Conservation (phyloP, 92 coral and sea anemone species). For the Epizoanthus fatuus region DNA sequence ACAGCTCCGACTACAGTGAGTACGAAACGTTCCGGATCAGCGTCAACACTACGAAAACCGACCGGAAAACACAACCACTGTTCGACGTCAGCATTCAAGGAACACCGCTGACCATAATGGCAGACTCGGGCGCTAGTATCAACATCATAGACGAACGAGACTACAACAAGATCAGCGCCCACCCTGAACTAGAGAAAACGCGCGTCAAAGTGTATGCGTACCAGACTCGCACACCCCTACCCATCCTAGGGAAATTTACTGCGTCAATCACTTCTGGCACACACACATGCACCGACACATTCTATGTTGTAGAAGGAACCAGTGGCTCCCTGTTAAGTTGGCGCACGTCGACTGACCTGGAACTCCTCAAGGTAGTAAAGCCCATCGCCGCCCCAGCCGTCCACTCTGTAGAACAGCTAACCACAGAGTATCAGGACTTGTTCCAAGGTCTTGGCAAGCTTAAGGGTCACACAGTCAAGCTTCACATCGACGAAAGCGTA, state of each 20-base stretch:
- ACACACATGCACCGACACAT: background rate
- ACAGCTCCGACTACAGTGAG: conserved; percentile 18
- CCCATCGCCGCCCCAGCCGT: background rate
- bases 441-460: conserved; percentile 51
- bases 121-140: conserved; percentile 16
- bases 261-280: conserved; percentile 4
- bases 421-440: background rate
- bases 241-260: conserved; percentile 12
- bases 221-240: background rate
- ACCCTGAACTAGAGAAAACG: background rate
- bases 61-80: background rate
- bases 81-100: conserved; percentile 6
- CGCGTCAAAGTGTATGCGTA: background rate
- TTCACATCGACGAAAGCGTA: conserved; percentile 24
- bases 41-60: background rate
- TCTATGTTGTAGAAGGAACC: conserved; percentile 33
- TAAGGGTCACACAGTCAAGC: conserved; percentile 20
- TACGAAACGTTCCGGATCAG: background rate
- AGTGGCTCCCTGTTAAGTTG: conserved; percentile 36
- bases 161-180: conserved; percentile 5
- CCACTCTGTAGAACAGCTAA: conserved; percentile 23
- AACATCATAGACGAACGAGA: conserved; percentile 1
- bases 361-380: conserved; percentile 13
- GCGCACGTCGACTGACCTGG: background rate
- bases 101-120: background rate